These are phyloP conservation scores for Dascyllus trimaculatus DNA, from an alignment of 2,113 vertebrate species.

Conservation along the genomic window DNA sequence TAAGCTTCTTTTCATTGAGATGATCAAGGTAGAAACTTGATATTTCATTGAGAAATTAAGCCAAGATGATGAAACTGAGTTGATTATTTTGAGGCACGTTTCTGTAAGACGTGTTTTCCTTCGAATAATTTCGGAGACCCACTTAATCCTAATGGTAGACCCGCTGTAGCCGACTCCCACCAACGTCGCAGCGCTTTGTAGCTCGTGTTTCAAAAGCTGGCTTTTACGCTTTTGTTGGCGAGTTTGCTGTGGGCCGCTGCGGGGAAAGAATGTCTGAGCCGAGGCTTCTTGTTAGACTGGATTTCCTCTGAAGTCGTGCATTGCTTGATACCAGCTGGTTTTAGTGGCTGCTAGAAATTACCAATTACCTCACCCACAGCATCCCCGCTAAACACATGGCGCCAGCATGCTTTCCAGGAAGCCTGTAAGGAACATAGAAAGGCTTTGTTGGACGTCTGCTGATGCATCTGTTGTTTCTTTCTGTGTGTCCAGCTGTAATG, in stretches of 20 bases:
- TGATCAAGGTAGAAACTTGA: not conserved
- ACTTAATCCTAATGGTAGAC: not conserved
- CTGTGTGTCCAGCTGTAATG: conserved; percentile 29
- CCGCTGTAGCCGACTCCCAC: conserved; percentile 25
- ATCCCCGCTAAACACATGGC: conserved; percentile 65
- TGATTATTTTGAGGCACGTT: not conserved
- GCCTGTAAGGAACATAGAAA: conserved; percentile 10
- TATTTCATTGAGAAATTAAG: not conserved
- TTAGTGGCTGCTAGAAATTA: conserved; percentile 54
- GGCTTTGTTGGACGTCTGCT: conserved; percentile 26
- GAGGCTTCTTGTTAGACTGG: conserved; percentile 36
- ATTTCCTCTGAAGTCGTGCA: conserved; percentile 53
- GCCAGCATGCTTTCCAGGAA: conserved; percentile 48
- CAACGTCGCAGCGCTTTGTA: conserved; percentile 6
- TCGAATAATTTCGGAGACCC: not conserved
- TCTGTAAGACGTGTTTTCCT: not conserved
- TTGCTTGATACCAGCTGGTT: conserved; percentile 61
- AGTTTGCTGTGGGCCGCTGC: conserved; percentile 42
- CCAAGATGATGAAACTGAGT: not conserved
- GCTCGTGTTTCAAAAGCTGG: conserved; percentile 26
- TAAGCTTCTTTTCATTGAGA: not conserved
- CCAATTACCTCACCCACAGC: conserved; percentile 48
- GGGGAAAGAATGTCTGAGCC: conserved; percentile 41
- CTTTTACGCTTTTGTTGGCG: conserved; percentile 29
- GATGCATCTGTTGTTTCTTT: conserved; percentile 23